Conservation (phyloP, 2,888 invertebrate species). For the Trissolcus brochymenae region DNA sequence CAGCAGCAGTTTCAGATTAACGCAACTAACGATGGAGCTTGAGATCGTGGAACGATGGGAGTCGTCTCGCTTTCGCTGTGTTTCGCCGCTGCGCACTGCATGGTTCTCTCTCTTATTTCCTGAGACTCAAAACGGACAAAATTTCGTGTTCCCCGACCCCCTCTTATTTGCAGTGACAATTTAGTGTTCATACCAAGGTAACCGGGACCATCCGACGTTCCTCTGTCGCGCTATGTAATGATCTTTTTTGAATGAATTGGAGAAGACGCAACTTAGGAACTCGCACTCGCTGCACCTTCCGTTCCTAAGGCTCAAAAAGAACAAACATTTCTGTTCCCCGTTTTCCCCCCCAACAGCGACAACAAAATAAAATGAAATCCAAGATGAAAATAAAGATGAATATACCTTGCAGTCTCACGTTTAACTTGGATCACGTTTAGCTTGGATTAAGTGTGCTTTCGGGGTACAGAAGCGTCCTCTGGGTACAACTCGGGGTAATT, state of each 20-base stretch:
- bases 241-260: not conserved
- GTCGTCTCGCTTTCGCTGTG: not conserved
- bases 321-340: conserved; percentile 13
- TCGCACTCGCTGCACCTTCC: not conserved
- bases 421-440: not conserved
- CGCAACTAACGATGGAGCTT: too few relatives aligned
- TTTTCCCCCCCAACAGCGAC: conserved; percentile 7
- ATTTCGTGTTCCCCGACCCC: conserved; percentile 4
- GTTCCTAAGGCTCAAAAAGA: conserved; percentile 21
- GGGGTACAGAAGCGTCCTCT: conserved; percentile 3
- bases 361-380: conserved; percentile 6
- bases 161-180: not conserved
- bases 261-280: not conserved
- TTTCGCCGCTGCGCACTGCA: not conserved
- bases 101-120: not conserved
- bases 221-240: not conserved
- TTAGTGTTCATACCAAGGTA: too few relatives aligned
- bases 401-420: conserved; percentile 6
- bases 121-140: conserved; percentile 9
- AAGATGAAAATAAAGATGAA: conserved; percentile 9
- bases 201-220: not conserved
- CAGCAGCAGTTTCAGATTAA: too few relatives aligned
- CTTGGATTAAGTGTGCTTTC: not conserved
- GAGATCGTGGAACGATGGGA: too few relatives aligned
- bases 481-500: not conserved